A percentile compares a stretch with the other conserved stretches of the same genome.
Conservation (phyloP, 2,797 vertebrate genomes). For the Malurus splendens region DNA sequence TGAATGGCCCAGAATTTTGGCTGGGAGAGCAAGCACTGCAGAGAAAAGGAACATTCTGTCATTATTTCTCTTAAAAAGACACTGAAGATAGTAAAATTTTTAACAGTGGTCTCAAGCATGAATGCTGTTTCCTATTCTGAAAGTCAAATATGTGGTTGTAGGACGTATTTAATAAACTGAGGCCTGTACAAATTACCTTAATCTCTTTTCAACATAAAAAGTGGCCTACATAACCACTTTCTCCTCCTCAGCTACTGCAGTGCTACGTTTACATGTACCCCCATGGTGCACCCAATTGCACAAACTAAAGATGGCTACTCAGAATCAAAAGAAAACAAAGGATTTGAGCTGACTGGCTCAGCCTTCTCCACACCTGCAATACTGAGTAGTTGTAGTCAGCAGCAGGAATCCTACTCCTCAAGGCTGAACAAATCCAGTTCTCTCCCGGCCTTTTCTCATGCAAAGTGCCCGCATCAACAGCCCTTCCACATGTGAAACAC, state of each 20-base stretch:
- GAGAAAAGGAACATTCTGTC: not conserved
- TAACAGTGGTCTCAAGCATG: not conserved
- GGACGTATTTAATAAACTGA: not conserved
- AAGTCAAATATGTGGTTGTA: not conserved
- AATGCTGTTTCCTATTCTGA: not conserved
- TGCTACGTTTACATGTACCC: not conserved
- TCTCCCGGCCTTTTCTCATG: not conserved
- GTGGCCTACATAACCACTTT: not conserved
- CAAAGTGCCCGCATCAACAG: not conserved
- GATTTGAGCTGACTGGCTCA: not conserved
- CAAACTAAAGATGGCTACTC: not conserved
- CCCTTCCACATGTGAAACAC: not conserved
- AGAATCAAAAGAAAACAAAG: not conserved
- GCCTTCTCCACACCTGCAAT: not conserved
- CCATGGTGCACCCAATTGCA: not conserved
- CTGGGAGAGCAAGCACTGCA: constrained; percentile 88
- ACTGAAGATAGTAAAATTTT: not conserved
- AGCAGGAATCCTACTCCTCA: not conserved
- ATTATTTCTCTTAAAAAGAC: not conserved
- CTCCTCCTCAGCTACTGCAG: not conserved
- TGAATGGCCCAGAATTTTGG: constrained; percentile 93
- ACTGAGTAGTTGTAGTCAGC: not conserved
- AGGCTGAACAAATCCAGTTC: not conserved
- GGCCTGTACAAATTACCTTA: not conserved
- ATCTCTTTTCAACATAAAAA: not conserved